A percentile compares a stretch with the other conserved stretches of the same genome.
Evolutionary conservation across 2,888 invertebrate genomes (phyloP).

Genomic region (Drosophila quinaria): DNA sequence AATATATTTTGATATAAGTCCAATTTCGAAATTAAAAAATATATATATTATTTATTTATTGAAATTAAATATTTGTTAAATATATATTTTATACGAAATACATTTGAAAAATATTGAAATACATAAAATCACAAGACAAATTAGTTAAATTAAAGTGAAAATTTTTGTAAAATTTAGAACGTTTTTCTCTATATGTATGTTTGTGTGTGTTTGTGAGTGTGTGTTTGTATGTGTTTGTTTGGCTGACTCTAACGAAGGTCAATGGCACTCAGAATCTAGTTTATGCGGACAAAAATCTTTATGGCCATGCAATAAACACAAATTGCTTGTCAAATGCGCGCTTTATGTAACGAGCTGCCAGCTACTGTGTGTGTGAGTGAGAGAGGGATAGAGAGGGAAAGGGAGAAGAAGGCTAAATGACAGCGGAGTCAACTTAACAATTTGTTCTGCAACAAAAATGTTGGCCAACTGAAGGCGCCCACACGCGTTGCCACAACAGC

Average conservation of each 20-base stretch:
- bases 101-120: too few relatives aligned
- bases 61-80: too few relatives aligned
- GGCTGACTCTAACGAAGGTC: conserved; percentile 63
- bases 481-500: conserved; percentile 13
- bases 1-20: too few relatives aligned
- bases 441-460: conserved; percentile 53
- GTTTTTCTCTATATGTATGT: conserved; percentile 12
- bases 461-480: conserved; percentile 35
- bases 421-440: conserved; percentile 61
- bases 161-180: too few relatives aligned
- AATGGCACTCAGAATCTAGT: conserved; percentile 38
- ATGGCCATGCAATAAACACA: conserved; percentile 77
- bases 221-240: conserved; percentile 18
- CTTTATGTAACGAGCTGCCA: conserved; percentile 67
- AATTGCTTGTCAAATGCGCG: conserved; percentile 79
- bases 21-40: too few relatives aligned
- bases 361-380: neutral
- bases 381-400: neutral
- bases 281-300: conserved; percentile 68
- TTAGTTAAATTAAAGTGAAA: too few relatives aligned
- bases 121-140: too few relatives aligned
- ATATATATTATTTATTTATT: too few relatives aligned
- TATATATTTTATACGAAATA: too few relatives aligned
- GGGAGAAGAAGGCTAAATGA: too few relatives aligned
- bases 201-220: conserved; percentile 5